Conservation (phyloP, 92 coral and sea anemone genomes). For the Phenganax marumi region DNA sequence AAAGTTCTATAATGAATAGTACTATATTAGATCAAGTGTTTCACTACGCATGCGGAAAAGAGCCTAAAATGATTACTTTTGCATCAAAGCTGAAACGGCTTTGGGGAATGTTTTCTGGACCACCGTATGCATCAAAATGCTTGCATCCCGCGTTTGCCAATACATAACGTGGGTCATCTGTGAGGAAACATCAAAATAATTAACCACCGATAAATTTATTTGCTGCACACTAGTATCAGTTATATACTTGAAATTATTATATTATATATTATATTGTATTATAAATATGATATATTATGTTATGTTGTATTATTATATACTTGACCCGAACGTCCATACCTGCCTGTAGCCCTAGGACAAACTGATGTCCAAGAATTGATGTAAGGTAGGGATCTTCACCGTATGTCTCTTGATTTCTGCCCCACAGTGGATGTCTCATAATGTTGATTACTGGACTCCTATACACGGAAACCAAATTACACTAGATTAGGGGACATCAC, state of each 20-base stretch:
- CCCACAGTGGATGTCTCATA: slow-evolving; percentile 59
- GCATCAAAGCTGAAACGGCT: slow-evolving; percentile 45
- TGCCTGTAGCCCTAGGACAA: slow-evolving; percentile 55
- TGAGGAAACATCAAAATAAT: neutral
- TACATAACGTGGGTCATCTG: slow-evolving; percentile 57
- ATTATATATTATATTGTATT: too few species aligned
- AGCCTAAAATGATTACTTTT: slow-evolving; percentile 9
- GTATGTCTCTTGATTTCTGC: slow-evolving; percentile 58
- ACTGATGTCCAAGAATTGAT: slow-evolving; percentile 49
- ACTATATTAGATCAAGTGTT: too few species aligned
- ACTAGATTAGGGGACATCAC: neutral
- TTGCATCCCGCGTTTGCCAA: slow-evolving; percentile 57
- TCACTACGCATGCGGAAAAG: neutral
- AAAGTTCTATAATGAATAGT: too few species aligned
- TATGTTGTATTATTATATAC: too few species aligned
- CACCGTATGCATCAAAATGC: slow-evolving; percentile 58
- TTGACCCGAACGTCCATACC: slow-evolving; percentile 37
- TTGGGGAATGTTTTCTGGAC: slow-evolving; percentile 57
- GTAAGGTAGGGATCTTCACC: slow-evolving; percentile 58
- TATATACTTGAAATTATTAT: too few species aligned
- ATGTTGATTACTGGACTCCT: slow-evolving; percentile 62
- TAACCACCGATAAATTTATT: neutral
- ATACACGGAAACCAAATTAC: neutral
- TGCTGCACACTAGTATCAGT: too few species aligned
- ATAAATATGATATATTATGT: too few species aligned